Evolutionary conservation across 2,797 vertebrate species (phyloP).

Genomic region (Pogonophryne albipinna): DNA sequence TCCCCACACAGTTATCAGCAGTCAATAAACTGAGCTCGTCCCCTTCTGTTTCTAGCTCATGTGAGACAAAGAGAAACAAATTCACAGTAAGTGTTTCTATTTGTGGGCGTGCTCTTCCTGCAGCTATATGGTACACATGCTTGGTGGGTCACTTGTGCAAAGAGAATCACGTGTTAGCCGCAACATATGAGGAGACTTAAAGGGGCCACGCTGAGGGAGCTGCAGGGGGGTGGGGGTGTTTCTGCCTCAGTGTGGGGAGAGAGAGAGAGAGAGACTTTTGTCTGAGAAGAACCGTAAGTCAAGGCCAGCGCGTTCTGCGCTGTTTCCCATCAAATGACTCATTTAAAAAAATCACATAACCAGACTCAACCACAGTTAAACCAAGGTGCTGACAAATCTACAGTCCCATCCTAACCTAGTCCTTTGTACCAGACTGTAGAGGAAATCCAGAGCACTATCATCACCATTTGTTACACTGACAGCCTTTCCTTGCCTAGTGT

Average conservation of each 20-base stretch:
- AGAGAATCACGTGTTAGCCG: constrained; percentile 40
- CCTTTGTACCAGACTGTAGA: not conserved
- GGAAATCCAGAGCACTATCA: constrained; percentile 7
- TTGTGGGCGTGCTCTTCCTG: constrained; percentile 17
- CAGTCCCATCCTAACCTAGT: not conserved
- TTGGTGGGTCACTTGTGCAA: constrained; percentile 2
- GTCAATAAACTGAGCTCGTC: not conserved
- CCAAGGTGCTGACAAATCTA: not conserved
- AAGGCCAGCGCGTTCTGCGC: constrained; percentile 14
- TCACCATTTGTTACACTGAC: constrained; percentile 11
- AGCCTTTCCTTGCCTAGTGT: constrained; percentile 22
- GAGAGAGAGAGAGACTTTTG: constrained; percentile 14
- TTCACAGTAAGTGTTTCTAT: not conserved
- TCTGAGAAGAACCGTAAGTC: constrained; percentile 6
- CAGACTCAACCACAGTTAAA: not conserved
- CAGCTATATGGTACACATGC: not conserved
- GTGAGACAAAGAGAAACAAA: not conserved
- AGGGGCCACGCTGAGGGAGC: constrained; percentile 28
- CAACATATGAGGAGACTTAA: constrained; percentile 36
- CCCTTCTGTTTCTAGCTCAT: constrained; percentile 5
- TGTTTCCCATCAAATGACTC: constrained; percentile 36
- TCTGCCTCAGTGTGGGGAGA: not conserved
- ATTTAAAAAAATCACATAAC: constrained; percentile 25
- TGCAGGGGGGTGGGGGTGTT: no score
- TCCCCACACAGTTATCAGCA: constrained; percentile 43